Evolutionary conservation across 2,797 vertebrate genomes (phyloP).

Genomic region (Mico argentatus): DNA sequence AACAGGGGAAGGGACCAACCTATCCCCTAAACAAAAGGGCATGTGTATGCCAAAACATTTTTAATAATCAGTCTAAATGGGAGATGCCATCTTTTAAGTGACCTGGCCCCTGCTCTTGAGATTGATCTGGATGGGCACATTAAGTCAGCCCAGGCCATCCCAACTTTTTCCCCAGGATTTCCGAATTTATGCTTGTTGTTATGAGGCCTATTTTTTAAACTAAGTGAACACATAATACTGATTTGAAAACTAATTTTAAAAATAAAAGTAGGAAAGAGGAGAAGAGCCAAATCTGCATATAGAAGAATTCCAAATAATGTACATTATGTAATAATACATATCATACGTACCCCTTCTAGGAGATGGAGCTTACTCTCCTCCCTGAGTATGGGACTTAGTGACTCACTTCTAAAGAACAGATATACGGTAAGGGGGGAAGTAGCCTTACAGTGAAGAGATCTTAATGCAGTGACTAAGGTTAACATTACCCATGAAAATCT

Average conservation of each 20-base stretch:
- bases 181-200: not conserved
- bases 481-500: not conserved
- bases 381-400: not conserved
- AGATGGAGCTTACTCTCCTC: not conserved
- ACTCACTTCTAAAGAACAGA: constrained; percentile 3
- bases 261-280: not conserved
- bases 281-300: not conserved
- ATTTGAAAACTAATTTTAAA: constrained; percentile 11
- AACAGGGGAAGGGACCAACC: not conserved
- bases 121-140: not conserved
- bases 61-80: not conserved
- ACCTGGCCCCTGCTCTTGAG: not conserved
- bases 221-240: not conserved
- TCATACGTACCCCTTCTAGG: not conserved
- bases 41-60: not conserved
- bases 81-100: constrained; percentile 6
- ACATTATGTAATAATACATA: not conserved
- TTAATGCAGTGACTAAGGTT: constrained; percentile 7
- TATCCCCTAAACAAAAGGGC: not conserved
- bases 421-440: not conserved
- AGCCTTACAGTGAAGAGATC: not conserved
- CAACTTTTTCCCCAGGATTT: constrained; percentile 14
- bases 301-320: not conserved
- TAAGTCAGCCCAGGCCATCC: not conserved
- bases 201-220: not conserved